Evolutionary conservation across 2,113 vertebrate genomes (phyloP).

Genomic region (Pao palembangensis): DNA sequence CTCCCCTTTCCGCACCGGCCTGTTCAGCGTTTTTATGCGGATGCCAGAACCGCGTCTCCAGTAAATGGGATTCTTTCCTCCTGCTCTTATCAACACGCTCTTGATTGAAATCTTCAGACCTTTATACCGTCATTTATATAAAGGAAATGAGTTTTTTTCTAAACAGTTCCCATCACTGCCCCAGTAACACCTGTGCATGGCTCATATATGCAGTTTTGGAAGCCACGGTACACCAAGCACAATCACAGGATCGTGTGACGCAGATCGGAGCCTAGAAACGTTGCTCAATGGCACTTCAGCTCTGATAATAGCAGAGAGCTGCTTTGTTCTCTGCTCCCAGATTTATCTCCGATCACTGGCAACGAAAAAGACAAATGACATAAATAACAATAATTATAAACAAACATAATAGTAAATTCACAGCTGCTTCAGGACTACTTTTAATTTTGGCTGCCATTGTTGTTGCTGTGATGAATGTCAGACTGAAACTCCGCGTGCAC

Average conservation of each 20-base stretch:
- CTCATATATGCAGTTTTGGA: no score
- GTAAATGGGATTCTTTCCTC: neutral
- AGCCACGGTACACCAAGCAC: no score
- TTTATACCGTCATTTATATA: no score
- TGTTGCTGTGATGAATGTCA: neutral
- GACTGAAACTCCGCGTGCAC: neutral
- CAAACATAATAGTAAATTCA: no score
- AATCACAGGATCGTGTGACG: no score
- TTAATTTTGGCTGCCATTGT: neutral
- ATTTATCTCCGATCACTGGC: neutral
- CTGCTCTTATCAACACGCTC: slow-evolving; percentile 3
- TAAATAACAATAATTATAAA: neutral
- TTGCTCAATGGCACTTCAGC: neutral
- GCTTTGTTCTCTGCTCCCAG: neutral
- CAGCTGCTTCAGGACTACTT: neutral
- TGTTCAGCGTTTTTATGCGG: slow-evolving; percentile 1
- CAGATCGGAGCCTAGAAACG: no score
- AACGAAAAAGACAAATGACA: neutral
- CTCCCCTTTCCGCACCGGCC: neutral
- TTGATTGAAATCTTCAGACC: neutral
- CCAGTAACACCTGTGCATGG: no score
- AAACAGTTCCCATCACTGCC: no score
- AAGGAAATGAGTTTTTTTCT: no score
- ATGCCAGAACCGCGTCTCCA: no score
- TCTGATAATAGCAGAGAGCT: neutral